Evolutionary conservation across 2,888 invertebrate genomes (phyloP), one percentile per base, ranked within the genome.

Genomic region (Microplitis deprimator): DNA sequence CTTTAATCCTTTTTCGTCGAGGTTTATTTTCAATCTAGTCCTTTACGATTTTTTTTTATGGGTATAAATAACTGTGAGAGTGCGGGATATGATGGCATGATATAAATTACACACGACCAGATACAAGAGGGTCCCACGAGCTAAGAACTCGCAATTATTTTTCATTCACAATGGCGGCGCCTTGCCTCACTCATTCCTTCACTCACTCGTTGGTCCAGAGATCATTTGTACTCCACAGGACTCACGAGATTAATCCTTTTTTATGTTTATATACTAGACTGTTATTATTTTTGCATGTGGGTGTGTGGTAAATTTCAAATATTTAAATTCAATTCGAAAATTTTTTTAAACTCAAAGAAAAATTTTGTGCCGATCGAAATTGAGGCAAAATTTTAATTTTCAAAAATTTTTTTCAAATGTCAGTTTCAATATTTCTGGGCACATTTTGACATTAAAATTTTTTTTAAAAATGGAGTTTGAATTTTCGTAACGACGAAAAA

Each of bases 121-220:
- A 29, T 29, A 29, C 4, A 29, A 29, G 29, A 78, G 73, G 79
- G 79, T 80, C 79, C 78, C 80, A 78, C 79, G 77, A 80, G 68
- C 79, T 59, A 64, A 77, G 76, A 67, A 76, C 73, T 75, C 81
- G 80, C 81, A 84, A 85, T 83, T 82, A 82, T 82, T 82, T 50
- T 82, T 80, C 84, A 83, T 84, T 83, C 84, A 84, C 82, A 83
- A 84, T 84, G 81, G 82, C 82, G 80, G 80, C 80, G 77, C 83
- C 80, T 83, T 82, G 79, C 81, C 76, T 79, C 75, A 79, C 77
- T 78, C 79, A 77, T 73, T 70, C 68, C 68, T 29, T 29, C 29
- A 70, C 6, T 50, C 50, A 13, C 8, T 8, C 8, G 13, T 13
- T 50, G 50, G 10, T 50, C 50, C 50, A 13, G 50, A 50, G 50